Conservation (phyloP, 2,113 vertebrate genomes). For the Eurystomus gularis region DNA sequence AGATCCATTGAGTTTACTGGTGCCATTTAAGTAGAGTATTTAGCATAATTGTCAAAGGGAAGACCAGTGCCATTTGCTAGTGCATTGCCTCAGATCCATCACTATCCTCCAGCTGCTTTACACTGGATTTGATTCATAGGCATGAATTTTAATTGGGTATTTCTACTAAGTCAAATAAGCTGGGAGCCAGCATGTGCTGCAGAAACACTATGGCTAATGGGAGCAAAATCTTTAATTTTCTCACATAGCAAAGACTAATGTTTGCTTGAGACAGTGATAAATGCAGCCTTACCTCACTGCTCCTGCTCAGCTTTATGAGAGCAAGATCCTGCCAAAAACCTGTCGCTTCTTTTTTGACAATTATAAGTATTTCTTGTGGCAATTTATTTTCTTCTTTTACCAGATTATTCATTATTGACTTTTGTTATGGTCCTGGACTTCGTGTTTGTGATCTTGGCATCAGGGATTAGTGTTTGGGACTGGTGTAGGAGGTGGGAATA, state of each 20-base stretch:
- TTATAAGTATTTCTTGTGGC: not conserved
- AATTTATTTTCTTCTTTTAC: not conserved
- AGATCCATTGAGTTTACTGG: not conserved
- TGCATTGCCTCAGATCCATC: not conserved
- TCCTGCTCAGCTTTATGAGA: not conserved
- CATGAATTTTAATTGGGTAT: conserved; percentile 4
- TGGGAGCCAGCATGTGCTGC: not conserved
- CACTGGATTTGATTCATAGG: not conserved
- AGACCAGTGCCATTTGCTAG: not conserved
- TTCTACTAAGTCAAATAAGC: conserved; percentile 4
- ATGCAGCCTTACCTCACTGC: not conserved
- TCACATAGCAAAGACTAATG: not conserved
- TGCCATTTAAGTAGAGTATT: not conserved
- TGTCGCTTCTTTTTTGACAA: not conserved
- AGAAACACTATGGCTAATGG: not conserved
- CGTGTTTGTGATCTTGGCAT: not conserved
- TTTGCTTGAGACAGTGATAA: conserved; percentile 22
- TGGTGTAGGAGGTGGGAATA: not conserved
- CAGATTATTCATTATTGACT: not conserved
- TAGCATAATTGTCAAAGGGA: not conserved
- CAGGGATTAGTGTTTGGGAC: not conserved
- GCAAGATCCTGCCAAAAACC: not conserved
- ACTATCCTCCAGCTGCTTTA: not conserved
- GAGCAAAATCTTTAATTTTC: conserved; percentile 21
- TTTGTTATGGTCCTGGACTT: not conserved